Conservation (phyloP, 2,888 invertebrate species). For the Bembecia ichneumoniformis region DNA sequence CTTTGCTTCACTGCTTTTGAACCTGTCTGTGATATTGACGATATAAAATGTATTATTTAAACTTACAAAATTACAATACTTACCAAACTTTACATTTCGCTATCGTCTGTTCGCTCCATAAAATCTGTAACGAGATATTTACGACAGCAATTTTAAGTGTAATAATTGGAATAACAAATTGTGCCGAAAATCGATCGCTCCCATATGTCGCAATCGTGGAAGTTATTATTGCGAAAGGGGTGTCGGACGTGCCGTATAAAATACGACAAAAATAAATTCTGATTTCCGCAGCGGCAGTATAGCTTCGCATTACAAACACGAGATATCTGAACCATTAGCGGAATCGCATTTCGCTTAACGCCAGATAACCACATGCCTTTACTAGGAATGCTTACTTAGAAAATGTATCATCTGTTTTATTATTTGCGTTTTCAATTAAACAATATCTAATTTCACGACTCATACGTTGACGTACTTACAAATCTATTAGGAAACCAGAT, state of each 20-base stretch:
- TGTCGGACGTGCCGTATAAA: neutral
- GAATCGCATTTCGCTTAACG: neutral
- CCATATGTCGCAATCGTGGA: neutral
- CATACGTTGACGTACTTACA: too few species aligned
- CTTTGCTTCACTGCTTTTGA: too few species aligned
- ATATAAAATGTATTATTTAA: too few species aligned
- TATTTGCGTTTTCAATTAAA: too few species aligned
- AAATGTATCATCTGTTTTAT: too few species aligned
- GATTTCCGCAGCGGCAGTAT: neutral
- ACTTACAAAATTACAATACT: neutral
- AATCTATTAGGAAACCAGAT: too few species aligned
- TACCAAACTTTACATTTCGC: neutral
- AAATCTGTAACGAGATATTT: too few species aligned
- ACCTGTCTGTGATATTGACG: too few species aligned
- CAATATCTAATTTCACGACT: too few species aligned
- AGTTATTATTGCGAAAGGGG: neutral
- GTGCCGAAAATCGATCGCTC: neutral
- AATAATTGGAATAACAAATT: neutral
- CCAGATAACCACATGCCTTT: neutral
- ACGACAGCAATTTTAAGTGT: too few species aligned
- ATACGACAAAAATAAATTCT: neutral
- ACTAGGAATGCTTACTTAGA: too few species aligned
- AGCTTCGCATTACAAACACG: neutral
- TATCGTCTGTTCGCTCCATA: too few species aligned
- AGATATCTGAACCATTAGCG: neutral